A percentile compares a stretch with the other conserved stretches of the same genome.
These are phyloP conservation scores for Belonocnema kinseyi DNA, from an alignment of 1,140 invertebrate species.

Conservation along the genomic window DNA sequence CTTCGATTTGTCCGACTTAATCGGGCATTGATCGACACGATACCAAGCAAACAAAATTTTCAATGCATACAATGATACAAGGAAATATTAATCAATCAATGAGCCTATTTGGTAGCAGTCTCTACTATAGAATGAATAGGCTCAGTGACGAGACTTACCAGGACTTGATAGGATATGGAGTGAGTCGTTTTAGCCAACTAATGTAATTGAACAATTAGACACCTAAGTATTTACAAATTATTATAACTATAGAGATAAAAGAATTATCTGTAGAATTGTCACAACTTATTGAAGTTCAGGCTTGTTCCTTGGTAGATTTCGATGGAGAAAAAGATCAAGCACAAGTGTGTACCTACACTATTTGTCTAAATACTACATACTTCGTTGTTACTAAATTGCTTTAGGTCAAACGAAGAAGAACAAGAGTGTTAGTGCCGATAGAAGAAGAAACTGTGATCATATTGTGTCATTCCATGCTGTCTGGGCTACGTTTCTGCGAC, in stretches of 20 bases:
- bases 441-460: constrained; percentile 49
- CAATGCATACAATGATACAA: constrained; percentile 9
- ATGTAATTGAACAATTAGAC: constrained; percentile 65
- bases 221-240: constrained; percentile 36
- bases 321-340: constrained; percentile 40
- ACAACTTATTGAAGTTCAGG: constrained; percentile 47
- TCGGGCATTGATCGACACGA: constrained; percentile 9
- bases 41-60: neutral
- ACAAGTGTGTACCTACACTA: constrained; percentile 41
- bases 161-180: constrained; percentile 64
- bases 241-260: constrained; percentile 35
- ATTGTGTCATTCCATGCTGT: constrained; percentile 58
- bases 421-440: constrained; percentile 52
- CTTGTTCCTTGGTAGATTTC: constrained; percentile 36
- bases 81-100: constrained; percentile 49
- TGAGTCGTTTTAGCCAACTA: constrained; percentile 69
- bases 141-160: constrained; percentile 62
- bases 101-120: constrained; percentile 11
- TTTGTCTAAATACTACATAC: constrained; percentile 51
- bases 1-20: neutral
- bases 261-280: constrained; percentile 25
- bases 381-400: constrained; percentile 48
- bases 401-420: constrained; percentile 54
- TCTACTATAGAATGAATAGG: neutral
- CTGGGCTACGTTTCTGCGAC: constrained; percentile 50